Conservation (phyloP, 2,888 invertebrate species). For the Chrysolina americana region DNA sequence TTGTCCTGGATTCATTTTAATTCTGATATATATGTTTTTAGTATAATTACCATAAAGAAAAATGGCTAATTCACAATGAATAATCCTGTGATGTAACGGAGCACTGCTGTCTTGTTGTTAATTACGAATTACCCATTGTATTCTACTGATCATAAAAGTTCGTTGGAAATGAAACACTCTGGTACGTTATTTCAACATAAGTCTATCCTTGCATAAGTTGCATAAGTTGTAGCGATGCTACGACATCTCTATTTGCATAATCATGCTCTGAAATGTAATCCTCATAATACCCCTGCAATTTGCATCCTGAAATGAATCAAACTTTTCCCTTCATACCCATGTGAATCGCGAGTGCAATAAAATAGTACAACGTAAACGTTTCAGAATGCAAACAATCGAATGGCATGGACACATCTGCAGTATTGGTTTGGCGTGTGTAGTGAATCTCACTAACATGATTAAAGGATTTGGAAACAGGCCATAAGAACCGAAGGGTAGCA, state of each 20-base stretch:
- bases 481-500: conserved; percentile 53
- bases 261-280: neutral
- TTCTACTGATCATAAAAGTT: no score
- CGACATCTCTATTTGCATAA: neutral
- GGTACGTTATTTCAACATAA: no score
- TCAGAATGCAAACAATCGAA: conserved; percentile 27
- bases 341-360: conserved; percentile 29
- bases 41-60: no score
- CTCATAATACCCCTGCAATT: neutral
- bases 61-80: no score
- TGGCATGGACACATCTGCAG: conserved; percentile 38
- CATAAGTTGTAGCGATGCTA: neutral
- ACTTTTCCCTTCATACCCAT: conserved; percentile 1
- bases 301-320: conserved; percentile 7
- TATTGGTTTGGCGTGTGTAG: conserved; percentile 48
- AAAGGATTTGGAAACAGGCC: conserved; percentile 62
- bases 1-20: no score
- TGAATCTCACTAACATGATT: conserved; percentile 58
- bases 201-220: no score
- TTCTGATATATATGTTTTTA: no score
- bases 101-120: no score
- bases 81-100: no score
- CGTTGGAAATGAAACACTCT: no score
- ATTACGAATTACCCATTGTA: no score
- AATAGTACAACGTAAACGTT: conserved; percentile 24